phyloP scores from a whole-genome alignment of 2,797 vertebrate genomes.

The Tiaroga cobitis region DNA sequence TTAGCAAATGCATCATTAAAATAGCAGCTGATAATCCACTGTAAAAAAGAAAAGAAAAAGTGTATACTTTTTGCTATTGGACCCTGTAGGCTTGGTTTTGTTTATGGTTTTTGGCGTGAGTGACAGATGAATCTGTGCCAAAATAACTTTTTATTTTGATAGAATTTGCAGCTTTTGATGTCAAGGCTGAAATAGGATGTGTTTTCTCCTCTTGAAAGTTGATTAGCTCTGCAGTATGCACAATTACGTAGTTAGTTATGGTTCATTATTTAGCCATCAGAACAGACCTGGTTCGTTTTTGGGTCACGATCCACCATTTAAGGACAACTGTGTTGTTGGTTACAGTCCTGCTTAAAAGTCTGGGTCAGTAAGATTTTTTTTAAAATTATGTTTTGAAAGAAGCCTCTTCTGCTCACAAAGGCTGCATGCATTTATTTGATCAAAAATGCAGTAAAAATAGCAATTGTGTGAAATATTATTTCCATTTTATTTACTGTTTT shows the following conservation, averaged over 20 bases:
- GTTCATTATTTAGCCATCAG: neutral
- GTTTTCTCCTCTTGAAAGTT: neutral
- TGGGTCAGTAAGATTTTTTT: neutral
- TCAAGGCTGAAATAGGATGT: neutral
- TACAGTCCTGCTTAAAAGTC: neutral
- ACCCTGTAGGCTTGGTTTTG: neutral
- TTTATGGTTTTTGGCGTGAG: neutral
- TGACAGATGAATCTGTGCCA: neutral
- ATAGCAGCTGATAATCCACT: neutral
- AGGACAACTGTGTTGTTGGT: neutral
- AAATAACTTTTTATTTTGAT: neutral
- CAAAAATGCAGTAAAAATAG: neutral
- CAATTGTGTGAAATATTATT: neutral
- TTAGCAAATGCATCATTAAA: neutral
- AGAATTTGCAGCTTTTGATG: neutral
- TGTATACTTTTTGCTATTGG: neutral
- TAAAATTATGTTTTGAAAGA: no score
- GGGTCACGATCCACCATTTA: neutral
- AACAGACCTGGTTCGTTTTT: neutral
- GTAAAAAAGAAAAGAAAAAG: neutral
- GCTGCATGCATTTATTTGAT: neutral
- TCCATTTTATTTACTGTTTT: no score
- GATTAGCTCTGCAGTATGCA: neutral
- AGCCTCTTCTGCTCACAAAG: neutral
- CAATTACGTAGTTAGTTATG: neutral